Base-by-base conservation (phyloP, 1,140 invertebrate species). In the Zelostemma sp. region DNA sequence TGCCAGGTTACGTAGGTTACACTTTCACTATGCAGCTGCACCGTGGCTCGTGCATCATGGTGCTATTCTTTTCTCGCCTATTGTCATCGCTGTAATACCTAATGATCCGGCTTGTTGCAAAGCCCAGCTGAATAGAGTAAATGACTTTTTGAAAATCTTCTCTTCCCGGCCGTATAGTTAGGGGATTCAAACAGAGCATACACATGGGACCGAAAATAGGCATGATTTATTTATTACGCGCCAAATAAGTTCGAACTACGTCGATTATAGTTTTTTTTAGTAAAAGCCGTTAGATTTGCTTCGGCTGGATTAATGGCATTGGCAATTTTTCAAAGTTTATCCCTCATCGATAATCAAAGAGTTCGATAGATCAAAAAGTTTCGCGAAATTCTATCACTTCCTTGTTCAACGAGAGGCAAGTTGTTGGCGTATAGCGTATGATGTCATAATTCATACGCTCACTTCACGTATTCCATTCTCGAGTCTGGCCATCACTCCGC, bases 101-200 rank as follows among this genome's bases (percentile, higher is more conserved):
- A 68, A 73, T 69, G 71, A 73, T 73, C 49, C 48, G 65, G 61
- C 53, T 56, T 66, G 65, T 68, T 64, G 49, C 48, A 38, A 54
- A 17, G 43, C 12, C 21, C 1, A 33, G 45, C 19, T 49, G 60
- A 56, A 49, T 16, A 53, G 1, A 18, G 45, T 41, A 61, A 63
- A 73, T 69, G 66, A 73, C 66, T 69, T 73, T 73, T 73, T 68
- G 66, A 73, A 68, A 73, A 59, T 68, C 61, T 69, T 46, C 31
- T 15, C 19, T 17, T 47, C 47, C 6, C 38, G 14, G 33, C 11
- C 12, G 17, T 25, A 19, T 47, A 25, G 16, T 47, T 38, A 56
- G 56, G 64, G 61, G 58, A 53, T 60, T 41, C 41, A 16, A 14
- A 14, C 3, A n/a, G 3, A 38, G 12, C 58, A 31, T 25, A 54